A percentile compares a stretch with the other conserved stretches of the same genome.
Evolutionary conservation across 2,797 vertebrate species (phyloP).

Genomic region (Sebastes melanostomus): DNA sequence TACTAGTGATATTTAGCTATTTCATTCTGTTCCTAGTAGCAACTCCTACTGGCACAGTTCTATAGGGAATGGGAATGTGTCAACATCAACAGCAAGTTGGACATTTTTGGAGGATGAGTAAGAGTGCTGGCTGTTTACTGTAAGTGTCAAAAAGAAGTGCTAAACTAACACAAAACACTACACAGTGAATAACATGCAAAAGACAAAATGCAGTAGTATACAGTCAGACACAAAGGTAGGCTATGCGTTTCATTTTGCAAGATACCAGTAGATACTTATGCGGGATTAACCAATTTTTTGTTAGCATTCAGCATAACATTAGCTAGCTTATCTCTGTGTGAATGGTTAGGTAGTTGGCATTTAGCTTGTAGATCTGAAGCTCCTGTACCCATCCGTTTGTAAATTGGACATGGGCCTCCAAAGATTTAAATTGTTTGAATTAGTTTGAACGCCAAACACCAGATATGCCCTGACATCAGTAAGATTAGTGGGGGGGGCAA

Average conservation of each 20-base stretch:
- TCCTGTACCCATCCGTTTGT: too few species aligned
- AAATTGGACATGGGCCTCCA: too few species aligned
- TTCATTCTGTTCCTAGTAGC: neutral
- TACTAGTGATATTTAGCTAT: neutral
- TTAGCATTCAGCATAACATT: neutral
- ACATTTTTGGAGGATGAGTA: neutral
- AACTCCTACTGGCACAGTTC: neutral
- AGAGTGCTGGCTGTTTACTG: neutral
- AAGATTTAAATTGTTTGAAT: too few species aligned
- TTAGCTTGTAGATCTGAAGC: too few species aligned
- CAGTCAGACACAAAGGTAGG: neutral
- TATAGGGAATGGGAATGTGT: neutral
- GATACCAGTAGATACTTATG: neutral
- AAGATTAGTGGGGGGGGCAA: too few species aligned
- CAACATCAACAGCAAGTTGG: neutral
- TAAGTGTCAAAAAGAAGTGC: neutral
- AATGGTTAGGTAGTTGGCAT: too few species aligned
- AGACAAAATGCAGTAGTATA: neutral
- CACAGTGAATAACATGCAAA: neutral
- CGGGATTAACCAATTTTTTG: neutral
- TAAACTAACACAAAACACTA: neutral
- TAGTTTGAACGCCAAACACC: too few species aligned
- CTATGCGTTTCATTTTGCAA: neutral
- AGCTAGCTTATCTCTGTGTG: accelerated
- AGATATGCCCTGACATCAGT: too few species aligned